Evolutionary conservation across 1,140 invertebrate species (phyloP).

Genomic region (Drosophila triauraria): DNA sequence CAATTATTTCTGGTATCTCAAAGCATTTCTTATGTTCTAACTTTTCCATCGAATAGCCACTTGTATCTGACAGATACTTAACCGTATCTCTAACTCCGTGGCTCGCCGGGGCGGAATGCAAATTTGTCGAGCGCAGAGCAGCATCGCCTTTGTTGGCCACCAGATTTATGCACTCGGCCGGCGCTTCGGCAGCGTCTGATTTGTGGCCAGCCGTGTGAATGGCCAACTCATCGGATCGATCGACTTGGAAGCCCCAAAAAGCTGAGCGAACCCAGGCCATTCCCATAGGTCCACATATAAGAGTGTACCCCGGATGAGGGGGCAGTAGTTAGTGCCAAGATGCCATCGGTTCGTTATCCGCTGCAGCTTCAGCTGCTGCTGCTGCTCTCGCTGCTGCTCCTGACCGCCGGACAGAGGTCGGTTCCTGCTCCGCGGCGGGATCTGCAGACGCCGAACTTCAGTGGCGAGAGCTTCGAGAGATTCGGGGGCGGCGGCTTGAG

Average conservation of each 20-base stretch:
- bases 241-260: no score
- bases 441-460: conserved; percentile 40
- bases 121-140: conserved; percentile 30
- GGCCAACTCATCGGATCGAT: conserved; percentile 6
- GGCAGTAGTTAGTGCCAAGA: conserved; percentile 35
- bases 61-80: conserved; percentile 12
- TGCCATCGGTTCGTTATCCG: conserved; percentile 25
- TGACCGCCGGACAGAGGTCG: conserved; percentile 4
- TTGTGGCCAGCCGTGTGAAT: conserved; percentile 41
- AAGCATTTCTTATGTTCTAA: neutral
- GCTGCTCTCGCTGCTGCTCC: conserved; percentile 13
- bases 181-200: conserved; percentile 28
- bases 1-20: neutral
- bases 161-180: conserved; percentile 55
- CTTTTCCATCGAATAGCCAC: neutral
- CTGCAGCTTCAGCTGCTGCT: conserved; percentile 37
- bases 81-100: conserved; percentile 7
- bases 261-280: neutral
- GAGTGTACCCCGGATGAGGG: neutral
- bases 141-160: conserved; percentile 27
- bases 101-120: conserved; percentile 37
- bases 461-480: conserved; percentile 45
- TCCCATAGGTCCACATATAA: conserved; percentile 29
- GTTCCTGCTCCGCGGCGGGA: conserved; percentile 13
- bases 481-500: conserved; percentile 1